phyloP scores from a whole-genome alignment of 2,113 vertebrate genomes.

The Gobius niger region DNA sequence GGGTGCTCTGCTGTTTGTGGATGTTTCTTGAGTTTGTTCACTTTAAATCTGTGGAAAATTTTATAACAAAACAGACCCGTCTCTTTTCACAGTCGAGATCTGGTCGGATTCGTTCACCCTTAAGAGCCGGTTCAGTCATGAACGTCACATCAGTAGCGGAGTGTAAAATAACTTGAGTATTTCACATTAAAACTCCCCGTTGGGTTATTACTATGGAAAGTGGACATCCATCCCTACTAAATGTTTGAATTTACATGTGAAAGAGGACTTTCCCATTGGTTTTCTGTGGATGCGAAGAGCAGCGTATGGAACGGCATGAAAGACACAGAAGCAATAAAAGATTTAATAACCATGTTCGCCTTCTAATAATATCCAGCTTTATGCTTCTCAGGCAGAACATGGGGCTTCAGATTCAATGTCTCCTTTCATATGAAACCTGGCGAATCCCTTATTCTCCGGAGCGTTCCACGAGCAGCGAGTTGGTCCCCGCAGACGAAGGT shows the following conservation, averaged over 20 bases:
- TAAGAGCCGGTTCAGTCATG: no score
- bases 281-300: not conserved
- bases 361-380: not conserved
- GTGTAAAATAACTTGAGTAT: no score
- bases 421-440: not conserved
- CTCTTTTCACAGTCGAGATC: no score
- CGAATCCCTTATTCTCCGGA: not conserved
- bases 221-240: no score
- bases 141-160: no score
- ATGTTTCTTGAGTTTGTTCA: no score
- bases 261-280: not conserved
- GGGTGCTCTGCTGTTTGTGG: no score
- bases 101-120: no score
- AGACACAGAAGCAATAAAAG: not conserved
- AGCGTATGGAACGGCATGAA: not conserved
- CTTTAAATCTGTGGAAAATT: no score
- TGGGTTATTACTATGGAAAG: no score
- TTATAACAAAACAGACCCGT: no score
- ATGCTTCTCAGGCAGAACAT: not conserved
- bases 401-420: not conserved
- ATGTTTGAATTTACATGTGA: not conserved
- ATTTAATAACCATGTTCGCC: not conserved
- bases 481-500: conserved; percentile 18
- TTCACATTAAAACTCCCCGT: no score
- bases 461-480: conserved; percentile 4